These are phyloP conservation scores for Ametastegia equiseti DNA, from an alignment of 2,888 invertebrate genomes.

Conservation along the genomic window DNA sequence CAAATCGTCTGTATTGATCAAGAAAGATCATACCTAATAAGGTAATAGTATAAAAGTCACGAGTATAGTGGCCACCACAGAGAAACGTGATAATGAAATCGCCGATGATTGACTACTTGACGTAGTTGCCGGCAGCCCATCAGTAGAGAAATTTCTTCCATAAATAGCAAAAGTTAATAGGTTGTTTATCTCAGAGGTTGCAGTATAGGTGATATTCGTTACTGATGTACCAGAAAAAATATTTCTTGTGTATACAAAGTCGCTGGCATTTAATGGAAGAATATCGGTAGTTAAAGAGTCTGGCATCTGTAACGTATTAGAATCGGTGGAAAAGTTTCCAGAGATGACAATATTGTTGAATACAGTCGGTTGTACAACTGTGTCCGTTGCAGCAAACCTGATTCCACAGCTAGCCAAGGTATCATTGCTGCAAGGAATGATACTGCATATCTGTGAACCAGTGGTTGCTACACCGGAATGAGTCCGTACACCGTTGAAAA, in stretches of 20 bases:
- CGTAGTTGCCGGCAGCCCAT: conserved; percentile 49
- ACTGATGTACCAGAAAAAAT: conserved; percentile 51
- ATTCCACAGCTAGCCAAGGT: conserved; percentile 54
- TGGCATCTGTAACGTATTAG: conserved; percentile 56
- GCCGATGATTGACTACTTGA: not conserved
- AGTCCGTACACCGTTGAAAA: conserved; percentile 61
- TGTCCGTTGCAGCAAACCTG: conserved; percentile 55
- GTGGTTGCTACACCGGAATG: conserved; percentile 50
- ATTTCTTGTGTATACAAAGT: conserved; percentile 52
- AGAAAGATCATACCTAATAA: too few relatives aligned
- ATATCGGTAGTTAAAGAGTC: conserved; percentile 55
- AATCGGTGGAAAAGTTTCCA: conserved; percentile 52
- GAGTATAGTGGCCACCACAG: too few relatives aligned
- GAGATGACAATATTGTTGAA: conserved; percentile 60
- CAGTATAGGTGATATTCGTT: conserved; percentile 52
- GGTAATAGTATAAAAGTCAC: too few relatives aligned
- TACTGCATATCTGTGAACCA: conserved; percentile 60
- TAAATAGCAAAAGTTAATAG: conserved; percentile 64
- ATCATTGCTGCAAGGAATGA: conserved; percentile 59
- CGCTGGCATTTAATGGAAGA: conserved; percentile 55
- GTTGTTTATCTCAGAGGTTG: conserved; percentile 56
- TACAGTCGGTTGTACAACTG: conserved; percentile 56
- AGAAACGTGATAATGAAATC: not conserved
- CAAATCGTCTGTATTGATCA: too few relatives aligned
- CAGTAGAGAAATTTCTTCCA: conserved; percentile 61